These are phyloP conservation scores for Lepisosteus oculatus DNA, from an alignment of 2,113 vertebrate species.

Conservation along the genomic window DNA sequence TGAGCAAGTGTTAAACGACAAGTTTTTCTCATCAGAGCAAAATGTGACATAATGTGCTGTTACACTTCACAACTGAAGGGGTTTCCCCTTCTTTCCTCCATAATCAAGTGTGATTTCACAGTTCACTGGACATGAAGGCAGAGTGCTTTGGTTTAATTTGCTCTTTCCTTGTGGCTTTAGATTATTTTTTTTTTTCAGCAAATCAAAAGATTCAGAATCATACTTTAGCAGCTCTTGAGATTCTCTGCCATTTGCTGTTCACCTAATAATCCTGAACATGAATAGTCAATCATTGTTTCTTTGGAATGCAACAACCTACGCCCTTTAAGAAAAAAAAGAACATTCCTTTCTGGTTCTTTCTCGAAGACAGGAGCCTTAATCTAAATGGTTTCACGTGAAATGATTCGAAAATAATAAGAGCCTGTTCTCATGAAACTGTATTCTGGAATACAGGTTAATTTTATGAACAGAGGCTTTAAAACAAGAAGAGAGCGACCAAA, in stretches of 20 bases:
- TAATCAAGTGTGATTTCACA: conserved; percentile 73
- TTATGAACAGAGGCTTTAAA: too few species aligned
- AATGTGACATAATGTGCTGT: conserved; percentile 60
- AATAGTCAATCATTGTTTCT: conserved; percentile 1
- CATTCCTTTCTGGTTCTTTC: conserved; percentile 17
- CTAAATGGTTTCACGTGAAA: neutral
- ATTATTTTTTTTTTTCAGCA: neutral
- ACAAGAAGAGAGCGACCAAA: too few species aligned
- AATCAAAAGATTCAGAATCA: neutral
- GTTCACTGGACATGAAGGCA: conserved; percentile 49
- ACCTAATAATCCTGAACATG: conserved; percentile 10
- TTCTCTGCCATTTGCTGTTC: conserved; percentile 36
- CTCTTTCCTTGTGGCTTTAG: too few species aligned
- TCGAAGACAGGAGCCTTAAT: conserved; percentile 12
- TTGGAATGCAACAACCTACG: too few species aligned
- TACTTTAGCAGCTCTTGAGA: too few species aligned
- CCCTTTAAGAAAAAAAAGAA: neutral
- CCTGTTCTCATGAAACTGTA: too few species aligned
- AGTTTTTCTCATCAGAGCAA: conserved; percentile 26
- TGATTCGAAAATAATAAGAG: neutral
- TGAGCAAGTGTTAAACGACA: conserved; percentile 20
- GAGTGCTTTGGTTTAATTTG: conserved; percentile 1
- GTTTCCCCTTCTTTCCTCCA: conserved; percentile 52
- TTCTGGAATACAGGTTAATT: too few species aligned
- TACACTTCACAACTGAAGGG: conserved; percentile 50